Conservation (phyloP, 2,888 invertebrate genomes). For the Pycnomerus fuliginosus region DNA sequence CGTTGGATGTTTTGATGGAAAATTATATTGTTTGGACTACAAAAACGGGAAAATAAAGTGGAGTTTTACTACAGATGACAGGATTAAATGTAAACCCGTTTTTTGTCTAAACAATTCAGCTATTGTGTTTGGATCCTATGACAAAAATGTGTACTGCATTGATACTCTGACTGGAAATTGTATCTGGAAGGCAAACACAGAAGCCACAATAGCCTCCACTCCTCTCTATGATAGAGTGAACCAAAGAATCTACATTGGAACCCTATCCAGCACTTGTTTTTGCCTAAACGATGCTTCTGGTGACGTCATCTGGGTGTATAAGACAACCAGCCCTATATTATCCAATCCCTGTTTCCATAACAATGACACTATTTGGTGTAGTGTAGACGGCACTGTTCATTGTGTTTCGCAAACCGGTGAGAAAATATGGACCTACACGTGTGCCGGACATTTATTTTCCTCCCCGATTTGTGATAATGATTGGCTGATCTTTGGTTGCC, state of each 20-base stretch:
- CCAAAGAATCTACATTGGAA: constrained; percentile 55
- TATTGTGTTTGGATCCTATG: constrained; percentile 72
- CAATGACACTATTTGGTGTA: constrained; percentile 54
- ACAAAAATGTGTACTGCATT: constrained; percentile 64
- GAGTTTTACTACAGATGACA: constrained; percentile 61
- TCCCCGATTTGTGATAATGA: constrained; percentile 58
- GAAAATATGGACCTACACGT: constrained; percentile 45
- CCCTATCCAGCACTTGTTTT: constrained; percentile 61
- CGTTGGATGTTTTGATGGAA: constrained; percentile 77
- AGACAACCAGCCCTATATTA: constrained; percentile 64
- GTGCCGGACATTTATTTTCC: constrained; percentile 65
- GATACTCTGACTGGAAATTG: constrained; percentile 41
- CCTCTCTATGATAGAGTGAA: constrained; percentile 51
- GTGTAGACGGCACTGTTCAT: constrained; percentile 59
- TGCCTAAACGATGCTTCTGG: constrained; percentile 54
- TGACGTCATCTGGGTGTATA: constrained; percentile 59
- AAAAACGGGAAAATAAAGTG: constrained; percentile 60
- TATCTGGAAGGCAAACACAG: neutral
- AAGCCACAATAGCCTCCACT: constrained; percentile 51
- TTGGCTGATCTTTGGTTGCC: constrained; percentile 68
- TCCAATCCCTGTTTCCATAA: constrained; percentile 62
- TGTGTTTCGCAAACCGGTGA: constrained; percentile 57
- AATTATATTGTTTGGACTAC: constrained; percentile 65
- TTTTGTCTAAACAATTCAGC: constrained; percentile 47
- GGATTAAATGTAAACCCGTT: constrained; percentile 66